Evolutionary conservation across 2,113 vertebrate genomes (phyloP), one percentile per base, ranked within the genome.

Genomic region (Myxocyprinus asiaticus): DNA sequence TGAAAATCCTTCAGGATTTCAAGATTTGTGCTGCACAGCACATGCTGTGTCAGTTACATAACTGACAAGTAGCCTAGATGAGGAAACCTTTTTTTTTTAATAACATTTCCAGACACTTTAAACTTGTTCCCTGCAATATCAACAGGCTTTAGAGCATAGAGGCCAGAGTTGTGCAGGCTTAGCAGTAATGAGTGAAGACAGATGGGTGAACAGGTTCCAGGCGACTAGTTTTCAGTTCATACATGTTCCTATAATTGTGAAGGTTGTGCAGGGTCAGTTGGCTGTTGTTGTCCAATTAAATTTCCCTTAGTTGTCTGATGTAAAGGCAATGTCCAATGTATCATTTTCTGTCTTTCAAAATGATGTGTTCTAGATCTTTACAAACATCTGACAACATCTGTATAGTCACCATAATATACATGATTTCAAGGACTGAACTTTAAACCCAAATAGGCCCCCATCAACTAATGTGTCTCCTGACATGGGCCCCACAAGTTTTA

Each of bases 121-220:
- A 58, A 61, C 48, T 66, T 43, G n/a, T 75, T 48, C 53, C 69
- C 47, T 71, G 11, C 62, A 53, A 59, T 22, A 67, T 61, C 75
- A 66, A 67, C 10, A 79, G 64, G 12, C 45, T 64, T 56, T n/a
- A n/a, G n/a, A n/a, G n/a, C n/a, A n/a, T n/a, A 61, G n/a, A 7
- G 69, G 67, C 11, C 10, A 73, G 17, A 51, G 71, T 79, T 77
- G 76, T 11, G 5, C 51, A 43, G 76, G 65, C 61, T 76, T 82
- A 76, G 62, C 63, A 66, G 15, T 77, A 84, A 84, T 79, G 59
- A 81, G 58, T 33, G 58, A 74, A 81, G 82, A 84, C 79, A 81
- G 75, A 83, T 77, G 72, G 53, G 66, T 76, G 61, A 82, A 59
- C 75, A 62, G 75, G 15, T 76, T 76, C 62, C 77, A 73, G 63